Conservation (phyloP, 1,140 invertebrate species). For the Bombus affinis region DNA sequence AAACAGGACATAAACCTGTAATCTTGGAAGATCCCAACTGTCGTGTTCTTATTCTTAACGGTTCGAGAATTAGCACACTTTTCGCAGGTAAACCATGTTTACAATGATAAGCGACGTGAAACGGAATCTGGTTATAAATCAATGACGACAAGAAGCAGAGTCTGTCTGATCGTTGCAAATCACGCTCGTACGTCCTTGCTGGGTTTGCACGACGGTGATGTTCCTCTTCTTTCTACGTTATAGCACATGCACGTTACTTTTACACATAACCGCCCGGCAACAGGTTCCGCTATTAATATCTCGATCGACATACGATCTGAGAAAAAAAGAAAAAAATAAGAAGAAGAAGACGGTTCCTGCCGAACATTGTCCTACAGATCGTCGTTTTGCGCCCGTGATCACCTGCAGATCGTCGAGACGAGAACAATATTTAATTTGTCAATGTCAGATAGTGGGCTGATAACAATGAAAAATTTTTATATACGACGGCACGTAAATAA, state of each 20-base stretch:
- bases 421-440: neutral
- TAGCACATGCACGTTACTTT: neutral
- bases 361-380: neutral
- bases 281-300: conserved; percentile 44
- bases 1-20: neutral
- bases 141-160: neutral
- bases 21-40: neutral
- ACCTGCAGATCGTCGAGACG: neutral
- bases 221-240: neutral
- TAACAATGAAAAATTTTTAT: conserved; percentile 6
- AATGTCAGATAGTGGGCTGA: neutral
- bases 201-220: no score
- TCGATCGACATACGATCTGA: conserved; percentile 9
- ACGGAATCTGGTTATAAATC: conserved; percentile 5
- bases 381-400: neutral
- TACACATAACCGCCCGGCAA: conserved; percentile 8
- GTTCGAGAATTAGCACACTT: neutral
- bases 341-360: neutral
- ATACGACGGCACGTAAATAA: neutral
- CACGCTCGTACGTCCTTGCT: neutral
- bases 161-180: conserved; percentile 6
- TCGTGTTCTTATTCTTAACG: neutral
- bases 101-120: neutral
- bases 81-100: neutral
- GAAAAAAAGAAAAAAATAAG: no score